A percentile compares a stretch with the other conserved stretches of the same genome.
phyloP scores from a whole-genome alignment of 2,797 vertebrate species.

The Enteromius mattozi region DNA sequence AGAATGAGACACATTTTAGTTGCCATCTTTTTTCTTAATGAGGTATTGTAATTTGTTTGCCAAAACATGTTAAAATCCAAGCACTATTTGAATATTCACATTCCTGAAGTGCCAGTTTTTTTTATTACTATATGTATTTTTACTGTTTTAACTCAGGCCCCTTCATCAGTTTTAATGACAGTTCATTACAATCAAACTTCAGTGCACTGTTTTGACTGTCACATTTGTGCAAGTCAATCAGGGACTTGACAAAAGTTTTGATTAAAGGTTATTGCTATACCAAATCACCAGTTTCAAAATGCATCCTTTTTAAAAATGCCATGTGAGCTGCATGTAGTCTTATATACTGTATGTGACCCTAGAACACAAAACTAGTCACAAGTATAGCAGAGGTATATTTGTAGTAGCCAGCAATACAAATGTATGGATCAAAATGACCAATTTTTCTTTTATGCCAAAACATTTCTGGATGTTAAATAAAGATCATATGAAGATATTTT shows the following conservation, averaged over 20 bases:
- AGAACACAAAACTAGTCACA: background rate
- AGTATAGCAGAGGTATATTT: background rate
- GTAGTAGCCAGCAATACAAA: background rate
- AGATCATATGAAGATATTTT: background rate
- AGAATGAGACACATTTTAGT: background rate
- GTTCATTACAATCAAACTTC: conserved; percentile 8
- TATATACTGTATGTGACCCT: background rate
- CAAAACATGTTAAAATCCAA: conserved; percentile 24
- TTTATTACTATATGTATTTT: background rate
- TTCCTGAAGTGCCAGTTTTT: conserved; percentile 27
- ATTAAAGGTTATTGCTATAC: background rate
- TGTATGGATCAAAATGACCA: background rate
- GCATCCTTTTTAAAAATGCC: background rate
- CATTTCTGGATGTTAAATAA: background rate
- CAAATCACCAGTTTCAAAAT: background rate
- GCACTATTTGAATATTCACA: conserved; percentile 5
- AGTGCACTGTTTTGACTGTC: background rate
- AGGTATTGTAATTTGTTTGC: conserved; percentile 21
- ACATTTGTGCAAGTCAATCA: conserved; percentile 17
- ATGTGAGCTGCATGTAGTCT: background rate
- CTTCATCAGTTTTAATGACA: conserved; percentile 1
- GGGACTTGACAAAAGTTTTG: background rate
- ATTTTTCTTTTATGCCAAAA: background rate
- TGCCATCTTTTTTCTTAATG: background rate
- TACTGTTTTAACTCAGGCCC: conserved; percentile 13